These are phyloP conservation scores for Trachurus trachurus DNA, from an alignment of 2,797 vertebrate species.

Conservation along the genomic window DNA sequence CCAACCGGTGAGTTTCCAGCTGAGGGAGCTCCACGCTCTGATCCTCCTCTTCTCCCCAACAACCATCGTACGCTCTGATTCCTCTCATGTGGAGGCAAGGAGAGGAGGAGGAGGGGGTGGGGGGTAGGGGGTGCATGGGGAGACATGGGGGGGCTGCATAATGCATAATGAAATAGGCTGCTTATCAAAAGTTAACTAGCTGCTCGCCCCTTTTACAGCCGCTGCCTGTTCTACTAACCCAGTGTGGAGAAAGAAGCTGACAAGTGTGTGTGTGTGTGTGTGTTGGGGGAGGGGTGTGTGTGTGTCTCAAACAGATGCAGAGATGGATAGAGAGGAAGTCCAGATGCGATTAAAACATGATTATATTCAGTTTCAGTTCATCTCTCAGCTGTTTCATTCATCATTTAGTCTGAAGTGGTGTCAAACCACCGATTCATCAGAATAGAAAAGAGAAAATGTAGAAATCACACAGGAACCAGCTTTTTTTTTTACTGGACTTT, in stretches of 20 bases:
- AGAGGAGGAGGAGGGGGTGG: slow-evolving; percentile 3
- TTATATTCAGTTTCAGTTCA: neutral
- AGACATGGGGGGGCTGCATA: slow-evolving; percentile 33
- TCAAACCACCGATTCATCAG: neutral
- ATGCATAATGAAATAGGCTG: slow-evolving; percentile 75
- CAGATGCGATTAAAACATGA: slow-evolving; percentile 1
- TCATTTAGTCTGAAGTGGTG: neutral
- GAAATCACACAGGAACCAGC: neutral
- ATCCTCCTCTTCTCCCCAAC: neutral
- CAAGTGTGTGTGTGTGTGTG: neutral
- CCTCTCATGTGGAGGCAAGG: slow-evolving; percentile 14
- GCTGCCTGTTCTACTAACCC: slow-evolving; percentile 68
- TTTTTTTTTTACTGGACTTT: too few species aligned
- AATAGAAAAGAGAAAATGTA: neutral
- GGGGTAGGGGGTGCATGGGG: too few species aligned
- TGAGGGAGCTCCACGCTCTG: neutral
- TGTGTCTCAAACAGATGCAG: neutral
- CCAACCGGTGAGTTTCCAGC: slow-evolving; percentile 32
- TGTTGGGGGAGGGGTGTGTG: neutral
- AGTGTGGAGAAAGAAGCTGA: slow-evolving; percentile 36
- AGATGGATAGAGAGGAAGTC: slow-evolving; percentile 4
- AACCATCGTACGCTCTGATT: slow-evolving; percentile 47
- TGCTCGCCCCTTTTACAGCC: slow-evolving; percentile 52
- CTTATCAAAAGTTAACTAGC: slow-evolving; percentile 83
- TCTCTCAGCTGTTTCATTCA: neutral